phyloP scores from a whole-genome alignment of 2,888 invertebrate species.

The Euproctis similis region DNA sequence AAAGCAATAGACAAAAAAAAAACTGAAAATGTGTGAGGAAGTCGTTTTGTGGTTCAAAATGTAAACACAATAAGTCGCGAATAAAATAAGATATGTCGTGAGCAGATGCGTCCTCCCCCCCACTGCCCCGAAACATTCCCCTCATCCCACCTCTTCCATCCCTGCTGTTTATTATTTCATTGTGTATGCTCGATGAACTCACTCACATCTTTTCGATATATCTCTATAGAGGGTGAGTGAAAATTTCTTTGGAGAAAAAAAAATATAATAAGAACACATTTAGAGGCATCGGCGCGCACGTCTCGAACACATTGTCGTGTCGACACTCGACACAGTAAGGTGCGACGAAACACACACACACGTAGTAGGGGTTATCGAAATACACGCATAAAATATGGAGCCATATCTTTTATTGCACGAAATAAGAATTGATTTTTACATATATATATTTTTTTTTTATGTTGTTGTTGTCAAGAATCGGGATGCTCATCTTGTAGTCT shows the following conservation, averaged over 20 bases:
- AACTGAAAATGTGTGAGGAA: background rate
- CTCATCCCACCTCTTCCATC: no score
- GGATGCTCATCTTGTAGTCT: no score
- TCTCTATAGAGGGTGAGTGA: conserved; percentile 21
- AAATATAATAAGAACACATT: conserved; percentile 21
- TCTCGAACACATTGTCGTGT: conserved; percentile 14
- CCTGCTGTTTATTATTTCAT: conserved; percentile 43
- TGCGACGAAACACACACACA: conserved; percentile 13
- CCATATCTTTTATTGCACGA: no score
- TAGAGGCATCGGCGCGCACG: conserved; percentile 18
- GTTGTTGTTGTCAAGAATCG: no score
- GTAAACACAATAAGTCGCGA: conserved; percentile 22
- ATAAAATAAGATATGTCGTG: conserved; percentile 28
- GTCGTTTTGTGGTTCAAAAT: conserved; percentile 4
- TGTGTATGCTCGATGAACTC: conserved; percentile 32
- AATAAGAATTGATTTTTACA: no score
- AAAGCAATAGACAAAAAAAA: no score
- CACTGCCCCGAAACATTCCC: no score
- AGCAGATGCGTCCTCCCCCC: conserved; percentile 24
- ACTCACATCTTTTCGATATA: conserved; percentile 24
- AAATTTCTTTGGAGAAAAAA: conserved; percentile 22
- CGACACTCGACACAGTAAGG: conserved; percentile 13
- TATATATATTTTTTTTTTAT: no score
- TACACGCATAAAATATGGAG: conserved; percentile 13
- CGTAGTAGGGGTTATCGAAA: conserved; percentile 13